Percentiles rank a stretch among this genome's conserved stretches.
Evolutionary conservation across 2,113 vertebrate genomes (phyloP).

Genomic region (Trachemys scripta): DNA sequence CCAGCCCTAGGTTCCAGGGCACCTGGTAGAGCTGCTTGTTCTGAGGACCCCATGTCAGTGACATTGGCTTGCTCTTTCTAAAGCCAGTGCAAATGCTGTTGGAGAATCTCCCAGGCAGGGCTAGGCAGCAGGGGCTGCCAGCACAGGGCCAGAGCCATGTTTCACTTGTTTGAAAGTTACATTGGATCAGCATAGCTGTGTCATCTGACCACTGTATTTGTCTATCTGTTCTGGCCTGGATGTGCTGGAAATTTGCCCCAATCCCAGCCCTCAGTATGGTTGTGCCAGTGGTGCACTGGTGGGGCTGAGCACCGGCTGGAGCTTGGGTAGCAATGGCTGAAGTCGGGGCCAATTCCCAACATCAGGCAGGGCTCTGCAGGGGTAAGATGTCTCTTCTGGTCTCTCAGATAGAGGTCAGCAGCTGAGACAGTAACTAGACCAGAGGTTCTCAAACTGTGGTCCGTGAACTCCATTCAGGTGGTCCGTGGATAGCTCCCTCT

Average conservation of each 20-base stretch:
- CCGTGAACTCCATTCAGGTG: too few species aligned
- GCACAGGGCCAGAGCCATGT: neutral
- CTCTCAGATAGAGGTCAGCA: constrained; percentile 3
- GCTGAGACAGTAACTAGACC: constrained; percentile 69
- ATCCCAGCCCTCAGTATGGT: neutral
- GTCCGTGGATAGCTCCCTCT: too few species aligned
- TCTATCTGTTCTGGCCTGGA: neutral
- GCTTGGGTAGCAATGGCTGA: neutral
- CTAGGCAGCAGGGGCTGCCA: neutral
- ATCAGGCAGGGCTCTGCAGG: neutral
- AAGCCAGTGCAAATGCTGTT: neutral
- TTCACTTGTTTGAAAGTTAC: neutral
- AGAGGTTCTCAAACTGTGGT: too few species aligned
- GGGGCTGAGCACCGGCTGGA: neutral
- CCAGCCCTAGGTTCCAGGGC: neutral
- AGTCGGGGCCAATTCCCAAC: neutral
- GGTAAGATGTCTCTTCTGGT: fast-evolving
- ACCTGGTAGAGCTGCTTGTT: neutral
- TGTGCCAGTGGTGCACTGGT: neutral
- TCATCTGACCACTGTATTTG: neutral
- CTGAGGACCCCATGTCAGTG: neutral
- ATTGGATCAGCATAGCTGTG: neutral
- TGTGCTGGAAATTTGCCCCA: neutral
- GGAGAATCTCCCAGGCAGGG: neutral
- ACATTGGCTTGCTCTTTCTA: neutral